A percentile compares a stretch with the other conserved stretches of the same genome.
phyloP scores from a whole-genome alignment of 2,888 invertebrate genomes.

The Mayetiola destructor region DNA sequence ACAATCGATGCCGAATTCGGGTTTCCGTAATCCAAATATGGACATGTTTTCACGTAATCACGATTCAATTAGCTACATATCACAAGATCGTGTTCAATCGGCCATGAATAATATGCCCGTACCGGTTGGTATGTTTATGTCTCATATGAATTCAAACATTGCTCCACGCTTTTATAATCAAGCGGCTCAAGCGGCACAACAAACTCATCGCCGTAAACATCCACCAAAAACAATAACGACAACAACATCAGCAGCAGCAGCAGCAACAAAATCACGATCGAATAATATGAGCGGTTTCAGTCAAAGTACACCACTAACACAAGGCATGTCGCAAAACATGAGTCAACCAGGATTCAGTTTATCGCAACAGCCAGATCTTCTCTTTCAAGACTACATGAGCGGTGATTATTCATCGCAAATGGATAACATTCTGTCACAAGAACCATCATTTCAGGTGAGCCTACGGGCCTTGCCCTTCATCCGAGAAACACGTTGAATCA shows the following conservation, averaged over 20 bases:
- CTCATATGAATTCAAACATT: slow-evolving; percentile 68
- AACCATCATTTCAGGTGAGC: slow-evolving; percentile 64
- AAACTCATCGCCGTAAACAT: slow-evolving; percentile 31
- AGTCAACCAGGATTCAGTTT: slow-evolving; percentile 52
- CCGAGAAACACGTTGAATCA: too few species aligned
- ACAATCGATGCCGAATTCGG: background rate
- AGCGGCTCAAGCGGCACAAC: slow-evolving; percentile 48
- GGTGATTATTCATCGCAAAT: slow-evolving; percentile 54
- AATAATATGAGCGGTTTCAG: slow-evolving; percentile 1
- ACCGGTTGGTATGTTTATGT: slow-evolving; percentile 81
- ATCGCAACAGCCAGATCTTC: slow-evolving; percentile 46
- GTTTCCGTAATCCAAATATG: slow-evolving; percentile 30
- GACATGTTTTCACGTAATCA: slow-evolving; percentile 55
- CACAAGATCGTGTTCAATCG: slow-evolving; percentile 63
- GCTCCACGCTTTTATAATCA: slow-evolving; percentile 64
- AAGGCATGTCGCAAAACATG: slow-evolving; percentile 57
- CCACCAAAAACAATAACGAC: slow-evolving; percentile 28
- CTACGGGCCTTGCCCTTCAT: background rate
- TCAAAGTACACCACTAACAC: slow-evolving; percentile 23
- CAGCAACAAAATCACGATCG: background rate
- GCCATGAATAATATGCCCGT: slow-evolving; percentile 69
- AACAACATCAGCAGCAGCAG: too few species aligned
- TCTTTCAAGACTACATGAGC: slow-evolving; percentile 34
- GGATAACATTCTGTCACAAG: slow-evolving; percentile 88
- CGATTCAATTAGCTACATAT: slow-evolving; percentile 89